phyloP scores from a whole-genome alignment of 2,888 invertebrate genomes.

The Carpatolechia fugitivella region DNA sequence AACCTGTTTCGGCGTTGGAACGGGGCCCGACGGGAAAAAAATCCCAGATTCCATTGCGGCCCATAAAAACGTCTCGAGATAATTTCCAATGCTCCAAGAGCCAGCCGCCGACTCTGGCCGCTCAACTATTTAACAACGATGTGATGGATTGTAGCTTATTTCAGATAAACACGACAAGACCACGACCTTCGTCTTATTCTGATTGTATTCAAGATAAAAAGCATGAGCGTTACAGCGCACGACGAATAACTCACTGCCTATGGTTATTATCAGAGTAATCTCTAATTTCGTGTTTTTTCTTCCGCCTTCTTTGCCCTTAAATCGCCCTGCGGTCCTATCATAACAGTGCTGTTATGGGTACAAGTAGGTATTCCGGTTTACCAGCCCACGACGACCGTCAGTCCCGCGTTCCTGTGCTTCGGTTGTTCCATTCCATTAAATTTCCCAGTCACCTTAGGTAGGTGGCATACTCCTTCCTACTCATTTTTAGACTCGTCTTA shows the following conservation, averaged over 20 bases:
- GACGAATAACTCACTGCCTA: neutral
- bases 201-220: constrained; percentile 14
- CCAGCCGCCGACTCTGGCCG: constrained; percentile 46
- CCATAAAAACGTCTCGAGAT: constrained; percentile 76
- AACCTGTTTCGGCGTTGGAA: constrained; percentile 74
- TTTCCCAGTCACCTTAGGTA: neutral
- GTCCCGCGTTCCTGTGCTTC: neutral
- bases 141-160: constrained; percentile 41
- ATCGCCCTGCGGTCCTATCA: neutral
- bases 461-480: neutral
- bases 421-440: constrained; percentile 5
- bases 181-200: constrained; percentile 13
- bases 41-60: constrained; percentile 74
- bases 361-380: neutral
- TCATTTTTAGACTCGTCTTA: too few species aligned
- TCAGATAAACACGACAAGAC: constrained; percentile 15
- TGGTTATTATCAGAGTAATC: neutral
- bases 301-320: neutral
- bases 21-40: constrained; percentile 68
- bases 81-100: constrained; percentile 60
- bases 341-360: neutral
- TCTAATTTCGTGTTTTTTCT: constrained; percentile 3
- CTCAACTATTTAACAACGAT: constrained; percentile 56
- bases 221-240: neutral
- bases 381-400: too few species aligned